These are phyloP conservation scores for Tiaroga cobitis DNA, from an alignment of 2,797 vertebrate species.

Conservation along the genomic window DNA sequence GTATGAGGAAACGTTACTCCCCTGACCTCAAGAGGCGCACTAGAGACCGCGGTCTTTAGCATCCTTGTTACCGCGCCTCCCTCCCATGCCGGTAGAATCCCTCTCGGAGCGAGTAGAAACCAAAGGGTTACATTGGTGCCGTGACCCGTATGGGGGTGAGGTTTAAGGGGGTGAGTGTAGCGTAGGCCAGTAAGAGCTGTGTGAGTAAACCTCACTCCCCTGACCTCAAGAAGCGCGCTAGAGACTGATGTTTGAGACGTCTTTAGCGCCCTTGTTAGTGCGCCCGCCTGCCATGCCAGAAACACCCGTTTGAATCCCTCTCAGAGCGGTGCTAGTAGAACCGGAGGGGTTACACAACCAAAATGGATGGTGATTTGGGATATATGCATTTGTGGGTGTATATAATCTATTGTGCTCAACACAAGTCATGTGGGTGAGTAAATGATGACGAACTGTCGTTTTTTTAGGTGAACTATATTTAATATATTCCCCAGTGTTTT, in stretches of 20 bases:
- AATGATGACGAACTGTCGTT: neutral
- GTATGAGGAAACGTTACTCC: neutral
- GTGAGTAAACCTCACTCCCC: too few relatives aligned
- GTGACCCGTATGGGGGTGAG: too few relatives aligned
- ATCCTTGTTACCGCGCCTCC: fast-evolving
- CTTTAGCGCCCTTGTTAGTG: neutral
- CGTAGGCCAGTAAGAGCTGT: neutral
- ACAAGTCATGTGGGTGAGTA: neutral
- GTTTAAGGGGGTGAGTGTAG: too few relatives aligned
- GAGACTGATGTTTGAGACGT: neutral
- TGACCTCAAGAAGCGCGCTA: too few relatives aligned
- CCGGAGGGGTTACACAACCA: neutral
- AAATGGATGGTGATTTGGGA: too few relatives aligned
- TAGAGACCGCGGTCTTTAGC: neutral
- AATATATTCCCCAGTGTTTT: neutral
- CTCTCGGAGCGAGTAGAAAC: neutral
- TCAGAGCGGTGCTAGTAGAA: neutral
- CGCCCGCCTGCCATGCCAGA: too few relatives aligned
- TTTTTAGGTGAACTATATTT: conserved; percentile 49
- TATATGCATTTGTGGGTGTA: too few relatives aligned
- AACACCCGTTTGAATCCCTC: neutral
- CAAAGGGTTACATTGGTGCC: too few relatives aligned
- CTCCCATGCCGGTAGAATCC: too few relatives aligned
- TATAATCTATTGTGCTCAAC: neutral
- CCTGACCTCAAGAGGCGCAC: fast-evolving